Conservation (phyloP, 2,113 vertebrate species). For the Nothoprocta perdicaria region DNA sequence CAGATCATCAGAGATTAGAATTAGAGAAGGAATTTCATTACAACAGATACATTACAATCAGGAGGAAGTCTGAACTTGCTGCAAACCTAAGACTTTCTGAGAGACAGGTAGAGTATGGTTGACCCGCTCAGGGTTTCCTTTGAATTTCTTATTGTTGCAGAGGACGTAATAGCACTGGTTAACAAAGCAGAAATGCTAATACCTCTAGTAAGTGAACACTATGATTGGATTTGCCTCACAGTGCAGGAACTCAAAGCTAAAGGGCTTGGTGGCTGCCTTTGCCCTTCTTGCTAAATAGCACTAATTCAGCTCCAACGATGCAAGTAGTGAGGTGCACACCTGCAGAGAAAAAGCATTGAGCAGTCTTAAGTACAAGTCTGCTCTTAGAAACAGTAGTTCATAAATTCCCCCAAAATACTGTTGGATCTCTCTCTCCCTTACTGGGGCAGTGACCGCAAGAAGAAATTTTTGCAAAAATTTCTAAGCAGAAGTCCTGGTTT, state of each 20-base stretch:
- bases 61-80: slow-evolving; percentile 94
- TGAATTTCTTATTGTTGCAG: slow-evolving; percentile 4
- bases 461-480: neutral
- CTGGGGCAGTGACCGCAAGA: neutral
- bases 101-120: slow-evolving; percentile 88
- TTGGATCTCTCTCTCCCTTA: neutral
- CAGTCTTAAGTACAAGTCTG: neutral
- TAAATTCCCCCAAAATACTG: neutral
- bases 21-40: slow-evolving; percentile 98
- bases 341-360: neutral
- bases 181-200: neutral
- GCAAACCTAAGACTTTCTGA: slow-evolving; percentile 94
- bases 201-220: neutral
- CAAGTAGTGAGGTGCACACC: neutral
- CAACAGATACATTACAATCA: slow-evolving; percentile 96
- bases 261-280: neutral
- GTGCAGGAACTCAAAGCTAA: neutral
- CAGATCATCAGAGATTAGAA: slow-evolving; percentile 95
- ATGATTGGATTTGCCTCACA: neutral
- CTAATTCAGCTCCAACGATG: neutral
- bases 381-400: neutral
- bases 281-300: neutral
- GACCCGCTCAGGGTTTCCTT: neutral
- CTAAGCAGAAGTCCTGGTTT: neutral
- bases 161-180: neutral